These are phyloP conservation scores for Dendrolimus pini DNA, from an alignment of 2,888 invertebrate species.

Conservation along the genomic window DNA sequence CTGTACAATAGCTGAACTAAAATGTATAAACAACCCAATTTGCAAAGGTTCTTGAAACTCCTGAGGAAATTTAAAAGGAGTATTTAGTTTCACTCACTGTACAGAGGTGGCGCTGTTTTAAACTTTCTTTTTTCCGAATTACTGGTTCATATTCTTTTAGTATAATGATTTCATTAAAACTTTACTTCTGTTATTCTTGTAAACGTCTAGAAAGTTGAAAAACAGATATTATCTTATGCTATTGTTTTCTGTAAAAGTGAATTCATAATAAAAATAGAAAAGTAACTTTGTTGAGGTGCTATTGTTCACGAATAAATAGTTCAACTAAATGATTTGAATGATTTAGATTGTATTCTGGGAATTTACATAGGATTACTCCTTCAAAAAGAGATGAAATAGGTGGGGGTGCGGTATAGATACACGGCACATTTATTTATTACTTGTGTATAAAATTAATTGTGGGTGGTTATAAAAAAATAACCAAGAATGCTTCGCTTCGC, in stretches of 20 bases:
- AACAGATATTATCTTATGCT: neutral
- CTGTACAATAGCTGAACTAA: constrained; percentile 39
- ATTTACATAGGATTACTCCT: too few species aligned
- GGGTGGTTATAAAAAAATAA: too few species aligned
- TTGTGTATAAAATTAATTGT: too few species aligned
- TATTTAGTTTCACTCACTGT: constrained; percentile 14
- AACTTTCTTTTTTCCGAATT: constrained; percentile 2
- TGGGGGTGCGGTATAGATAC: too few species aligned
- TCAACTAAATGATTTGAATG: too few species aligned
- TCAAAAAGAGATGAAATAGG: too few species aligned
- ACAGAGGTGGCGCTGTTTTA: constrained; percentile 25
- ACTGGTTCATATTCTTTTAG: constrained; percentile 9
- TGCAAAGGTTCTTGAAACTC: constrained; percentile 7
- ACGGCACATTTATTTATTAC: too few species aligned
- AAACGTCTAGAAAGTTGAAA: neutral
- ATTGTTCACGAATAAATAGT: neutral
- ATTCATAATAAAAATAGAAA: constrained; percentile 2
- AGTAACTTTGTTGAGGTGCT: neutral
- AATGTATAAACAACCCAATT: constrained; percentile 18
- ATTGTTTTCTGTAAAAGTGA: neutral
- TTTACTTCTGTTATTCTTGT: constrained; percentile 7
- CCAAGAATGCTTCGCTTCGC: too few species aligned
- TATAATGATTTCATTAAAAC: constrained; percentile 14
- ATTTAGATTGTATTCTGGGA: too few species aligned
- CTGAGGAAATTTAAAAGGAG: constrained; percentile 1